Percentiles rank a stretch among this genome's conserved stretches.
These are phyloP conservation scores for Fundulus diaphanus DNA, from an alignment of 2,797 vertebrate genomes.

Conservation along the genomic window DNA sequence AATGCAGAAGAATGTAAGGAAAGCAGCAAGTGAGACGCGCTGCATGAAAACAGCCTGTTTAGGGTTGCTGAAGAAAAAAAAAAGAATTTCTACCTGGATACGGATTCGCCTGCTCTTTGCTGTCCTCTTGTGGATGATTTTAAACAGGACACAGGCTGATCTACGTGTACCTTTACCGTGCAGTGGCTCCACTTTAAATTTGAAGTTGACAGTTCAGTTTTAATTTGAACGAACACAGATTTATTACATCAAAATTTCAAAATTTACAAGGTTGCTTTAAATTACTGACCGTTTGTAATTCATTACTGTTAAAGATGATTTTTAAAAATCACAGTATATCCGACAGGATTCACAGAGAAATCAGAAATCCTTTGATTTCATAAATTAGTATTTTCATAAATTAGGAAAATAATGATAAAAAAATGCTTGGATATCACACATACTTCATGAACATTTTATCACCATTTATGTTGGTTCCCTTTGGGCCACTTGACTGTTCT, in stretches of 20 bases:
- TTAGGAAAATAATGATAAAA: background rate
- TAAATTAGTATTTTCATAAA: background rate
- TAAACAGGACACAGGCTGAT: background rate
- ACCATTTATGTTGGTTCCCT: background rate
- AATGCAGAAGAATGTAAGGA: background rate
- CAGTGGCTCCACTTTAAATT: background rate
- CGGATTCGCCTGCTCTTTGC: slow-evolving; percentile 23
- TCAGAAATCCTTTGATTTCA: background rate
- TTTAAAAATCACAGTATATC: background rate
- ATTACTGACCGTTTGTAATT: background rate
- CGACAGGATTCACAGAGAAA: background rate
- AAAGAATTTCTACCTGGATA: background rate
- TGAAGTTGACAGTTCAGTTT: background rate
- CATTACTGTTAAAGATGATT: background rate
- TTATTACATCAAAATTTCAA: background rate
- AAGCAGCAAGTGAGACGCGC: background rate
- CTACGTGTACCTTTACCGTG: no score
- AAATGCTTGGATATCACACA: background rate
- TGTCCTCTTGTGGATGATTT: slow-evolving; percentile 58
- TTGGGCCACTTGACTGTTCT: background rate
- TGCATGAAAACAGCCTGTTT: slow-evolving; percentile 3
- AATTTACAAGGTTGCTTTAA: no score
- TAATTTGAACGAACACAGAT: background rate
- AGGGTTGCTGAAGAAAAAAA: no score
- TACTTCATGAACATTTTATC: background rate